Conservation (phyloP, 1,140 invertebrate species). For the Bombus sylvicola region DNA sequence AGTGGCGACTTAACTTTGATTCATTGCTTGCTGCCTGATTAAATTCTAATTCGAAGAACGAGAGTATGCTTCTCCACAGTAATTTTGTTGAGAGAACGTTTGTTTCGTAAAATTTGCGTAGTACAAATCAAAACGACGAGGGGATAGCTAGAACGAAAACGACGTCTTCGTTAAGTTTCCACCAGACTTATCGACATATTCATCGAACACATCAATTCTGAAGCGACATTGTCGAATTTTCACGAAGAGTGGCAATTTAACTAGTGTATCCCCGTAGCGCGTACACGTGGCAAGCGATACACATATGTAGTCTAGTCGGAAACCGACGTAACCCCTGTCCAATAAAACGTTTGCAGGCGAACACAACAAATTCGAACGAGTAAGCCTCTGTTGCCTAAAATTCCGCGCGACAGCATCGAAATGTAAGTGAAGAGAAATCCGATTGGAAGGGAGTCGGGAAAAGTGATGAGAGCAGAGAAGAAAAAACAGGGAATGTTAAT, state of each 20-base stretch:
- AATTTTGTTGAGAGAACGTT: conserved; percentile 10
- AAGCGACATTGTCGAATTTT: conserved; percentile 6
- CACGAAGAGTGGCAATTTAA: conserved; percentile 11
- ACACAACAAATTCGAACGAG: not conserved
- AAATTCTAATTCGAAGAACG: not conserved
- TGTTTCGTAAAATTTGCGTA: not conserved
- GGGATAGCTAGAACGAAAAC: not conserved
- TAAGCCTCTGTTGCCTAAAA: too few species aligned
- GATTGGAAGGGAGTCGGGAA: too few species aligned
- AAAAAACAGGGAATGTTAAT: conserved; percentile 39
- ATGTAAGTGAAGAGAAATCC: not conserved
- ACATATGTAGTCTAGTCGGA: too few species aligned
- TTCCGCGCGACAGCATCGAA: not conserved
- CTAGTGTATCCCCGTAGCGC: not conserved
- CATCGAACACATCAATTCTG: conserved; percentile 17
- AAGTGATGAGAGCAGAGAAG: not conserved
- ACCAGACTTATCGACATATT: conserved; percentile 10
- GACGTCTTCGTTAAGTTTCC: conserved; percentile 34
- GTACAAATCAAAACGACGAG: not conserved
- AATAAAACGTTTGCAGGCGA: not conserved
- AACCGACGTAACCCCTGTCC: not conserved
- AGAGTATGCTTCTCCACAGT: not conserved
- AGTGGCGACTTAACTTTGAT: not conserved
- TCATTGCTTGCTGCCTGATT: not conserved
- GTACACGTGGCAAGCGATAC: not conserved